Evolutionary conservation across 2,797 vertebrate species (phyloP).

Genomic region (Megalops cyprinoides): DNA sequence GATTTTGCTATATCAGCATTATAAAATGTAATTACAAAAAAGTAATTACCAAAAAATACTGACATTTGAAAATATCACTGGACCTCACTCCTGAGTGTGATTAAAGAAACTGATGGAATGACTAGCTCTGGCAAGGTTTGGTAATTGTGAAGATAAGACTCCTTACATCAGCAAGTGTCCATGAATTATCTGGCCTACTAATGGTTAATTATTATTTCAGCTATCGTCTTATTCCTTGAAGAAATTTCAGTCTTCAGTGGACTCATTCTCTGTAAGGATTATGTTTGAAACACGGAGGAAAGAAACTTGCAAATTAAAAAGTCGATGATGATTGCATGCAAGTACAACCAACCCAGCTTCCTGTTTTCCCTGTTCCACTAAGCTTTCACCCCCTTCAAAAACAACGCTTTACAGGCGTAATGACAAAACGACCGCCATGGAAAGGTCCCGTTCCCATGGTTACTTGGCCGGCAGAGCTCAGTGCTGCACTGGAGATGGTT

Average conservation of each 20-base stretch:
- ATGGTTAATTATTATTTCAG: too few relatives aligned
- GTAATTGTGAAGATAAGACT: background rate
- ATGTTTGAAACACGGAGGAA: background rate
- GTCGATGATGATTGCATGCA: background rate
- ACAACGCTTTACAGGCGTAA: background rate
- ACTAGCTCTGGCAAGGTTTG: too few relatives aligned
- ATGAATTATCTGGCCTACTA: too few relatives aligned
- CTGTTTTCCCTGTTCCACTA: background rate
- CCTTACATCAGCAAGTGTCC: background rate
- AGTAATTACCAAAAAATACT: too few relatives aligned
- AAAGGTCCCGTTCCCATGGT: conserved; percentile 26
- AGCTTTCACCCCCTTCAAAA: background rate
- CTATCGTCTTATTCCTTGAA: too few relatives aligned
- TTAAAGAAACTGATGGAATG: background rate
- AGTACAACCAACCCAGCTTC: background rate
- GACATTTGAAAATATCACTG: too few relatives aligned
- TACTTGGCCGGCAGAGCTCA: conserved; percentile 14
- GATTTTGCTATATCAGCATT: too few relatives aligned
- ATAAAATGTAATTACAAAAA: too few relatives aligned
- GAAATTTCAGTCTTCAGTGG: too few relatives aligned
- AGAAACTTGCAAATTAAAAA: background rate
- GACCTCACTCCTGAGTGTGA: background rate
- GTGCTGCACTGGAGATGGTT: conserved; percentile 15
- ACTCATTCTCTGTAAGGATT: background rate
- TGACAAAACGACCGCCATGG: conserved; percentile 15